Conservation (phyloP, 2,888 invertebrate species). For the Thereva nobilitata region DNA sequence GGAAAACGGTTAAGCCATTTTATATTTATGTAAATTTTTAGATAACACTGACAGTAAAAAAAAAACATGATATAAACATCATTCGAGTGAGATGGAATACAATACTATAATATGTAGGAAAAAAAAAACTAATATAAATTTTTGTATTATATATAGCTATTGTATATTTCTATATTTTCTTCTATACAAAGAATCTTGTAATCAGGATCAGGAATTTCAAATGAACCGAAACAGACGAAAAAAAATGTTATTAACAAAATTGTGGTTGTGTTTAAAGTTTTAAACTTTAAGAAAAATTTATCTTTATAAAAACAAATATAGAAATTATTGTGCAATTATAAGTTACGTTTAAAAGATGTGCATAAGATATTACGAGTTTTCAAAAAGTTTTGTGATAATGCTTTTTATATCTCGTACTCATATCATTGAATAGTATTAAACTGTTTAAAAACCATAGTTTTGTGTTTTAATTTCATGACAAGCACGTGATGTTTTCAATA, state of each 20-base stretch:
- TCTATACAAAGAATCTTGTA: slow-evolving; percentile 18
- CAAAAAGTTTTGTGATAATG: slow-evolving; percentile 45
- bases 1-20: slow-evolving; percentile 3
- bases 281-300: slow-evolving; percentile 27
- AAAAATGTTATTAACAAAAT: slow-evolving; percentile 14
- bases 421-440: slow-evolving; percentile 45
- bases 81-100: slow-evolving; percentile 35
- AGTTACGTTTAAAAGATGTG: slow-evolving; percentile 22
- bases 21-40: slow-evolving; percentile 9
- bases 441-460: slow-evolving; percentile 26
- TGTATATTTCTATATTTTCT: slow-evolving; percentile 29
- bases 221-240: slow-evolving; percentile 8
- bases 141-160: slow-evolving; percentile 28
- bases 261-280: slow-evolving; percentile 29
- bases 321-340: slow-evolving; percentile 25
- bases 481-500: too few species aligned
- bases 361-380: slow-evolving; percentile 33
- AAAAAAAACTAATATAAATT: slow-evolving; percentile 25
- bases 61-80: slow-evolving; percentile 19
- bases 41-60: slow-evolving; percentile 22
- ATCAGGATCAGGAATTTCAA: slow-evolving; percentile 5
- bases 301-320: slow-evolving; percentile 15
- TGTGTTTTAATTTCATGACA: too few species aligned
- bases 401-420: slow-evolving; percentile 45
- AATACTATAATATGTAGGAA: slow-evolving; percentile 30